Evolutionary conservation across 2,888 invertebrate genomes (phyloP), one percentile per base, ranked within the genome.

Genomic region (Athripsodes cinereus): DNA sequence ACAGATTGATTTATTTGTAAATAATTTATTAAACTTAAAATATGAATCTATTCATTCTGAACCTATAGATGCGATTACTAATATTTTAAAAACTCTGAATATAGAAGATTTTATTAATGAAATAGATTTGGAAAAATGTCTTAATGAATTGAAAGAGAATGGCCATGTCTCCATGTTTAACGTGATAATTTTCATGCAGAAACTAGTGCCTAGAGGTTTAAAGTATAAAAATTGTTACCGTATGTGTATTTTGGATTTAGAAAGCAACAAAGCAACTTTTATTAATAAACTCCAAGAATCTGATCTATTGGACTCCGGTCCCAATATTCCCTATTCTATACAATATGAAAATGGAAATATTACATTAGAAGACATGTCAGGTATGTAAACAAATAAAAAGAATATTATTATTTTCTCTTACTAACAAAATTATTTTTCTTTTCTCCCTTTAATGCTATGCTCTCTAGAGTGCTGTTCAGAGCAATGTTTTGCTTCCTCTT

Each of bases 361-460:
- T 65, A 66, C 71, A 53, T 69, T 81, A 62, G 73, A 72, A 48
- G 74, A 76, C 63, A 67, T 67, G 11, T 55, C 64, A 34, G 69
- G 70, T 67, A 50, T 22, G 18, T 3, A 2, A 22, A 47, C 31
- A 66, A 68, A 56, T 58, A 67, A 6, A 65, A 69, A 40, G 87
- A 86, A 87, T 72, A 87, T 5, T 69, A 70, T 46, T 73, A 78
- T 22, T 76, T 72, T 64, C 71, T 87, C 35, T 74, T 86, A 63
- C 76, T 79, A 13, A 85, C n/a, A n/a, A n/a, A n/a, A n/a, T n/a
- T n/a, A n/a, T n/a, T n/a, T n/a, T n/a, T n/a, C n/a, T n/a, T n/a
- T n/a, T n/a, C n/a, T n/a, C n/a, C n/a, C n/a, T n/a, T n/a, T n/a
- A n/a, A n/a, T n/a, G n/a, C n/a, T n/a, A n/a, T n/a, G n/a, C n/a